These are phyloP conservation scores for Lordiphosa clarofinis DNA, from an alignment of 1,140 invertebrate genomes.

Conservation along the genomic window DNA sequence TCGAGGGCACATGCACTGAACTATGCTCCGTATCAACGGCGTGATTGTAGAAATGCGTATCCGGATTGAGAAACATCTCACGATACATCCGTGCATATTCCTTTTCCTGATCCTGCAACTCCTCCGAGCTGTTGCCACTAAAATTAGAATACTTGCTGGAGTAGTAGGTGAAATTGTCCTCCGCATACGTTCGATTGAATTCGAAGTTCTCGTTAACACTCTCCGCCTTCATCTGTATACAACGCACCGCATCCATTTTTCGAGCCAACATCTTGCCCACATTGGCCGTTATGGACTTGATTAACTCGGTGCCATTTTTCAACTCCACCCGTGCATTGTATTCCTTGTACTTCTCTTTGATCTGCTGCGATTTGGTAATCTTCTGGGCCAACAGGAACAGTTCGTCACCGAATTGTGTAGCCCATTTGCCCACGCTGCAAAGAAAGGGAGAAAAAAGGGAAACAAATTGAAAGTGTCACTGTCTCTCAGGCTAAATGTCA, in stretches of 20 bases:
- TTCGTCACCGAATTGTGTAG: constrained; percentile 83
- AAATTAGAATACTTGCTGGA: constrained; percentile 86
- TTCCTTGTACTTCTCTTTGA: constrained; percentile 86
- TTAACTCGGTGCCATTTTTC: constrained; percentile 87
- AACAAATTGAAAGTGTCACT: background rate
- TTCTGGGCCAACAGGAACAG: constrained; percentile 83
- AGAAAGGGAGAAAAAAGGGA: background rate
- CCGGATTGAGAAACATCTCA: constrained; percentile 83
- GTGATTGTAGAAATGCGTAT: constrained; percentile 92
- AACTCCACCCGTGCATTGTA: constrained; percentile 87
- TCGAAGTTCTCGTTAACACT: constrained; percentile 83
- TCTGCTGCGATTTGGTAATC: constrained; percentile 83
- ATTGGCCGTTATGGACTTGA: constrained; percentile 87
- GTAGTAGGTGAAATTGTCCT: constrained; percentile 82
- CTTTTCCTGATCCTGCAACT: constrained; percentile 23
- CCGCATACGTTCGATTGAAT: constrained; percentile 76
- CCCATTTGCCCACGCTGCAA: constrained; percentile 83
- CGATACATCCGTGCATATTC: constrained; percentile 66
- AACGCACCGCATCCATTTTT: constrained; percentile 91
- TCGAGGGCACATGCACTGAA: constrained; percentile 95
- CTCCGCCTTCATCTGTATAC: constrained; percentile 87
- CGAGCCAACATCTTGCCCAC: constrained; percentile 88
- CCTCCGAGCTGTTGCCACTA: constrained; percentile 51
- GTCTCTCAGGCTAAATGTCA: constrained; percentile 39
- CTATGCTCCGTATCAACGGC: constrained; percentile 90